phyloP scores from a whole-genome alignment of 2,113 vertebrate genomes.

The Entosphenus tridentatus region DNA sequence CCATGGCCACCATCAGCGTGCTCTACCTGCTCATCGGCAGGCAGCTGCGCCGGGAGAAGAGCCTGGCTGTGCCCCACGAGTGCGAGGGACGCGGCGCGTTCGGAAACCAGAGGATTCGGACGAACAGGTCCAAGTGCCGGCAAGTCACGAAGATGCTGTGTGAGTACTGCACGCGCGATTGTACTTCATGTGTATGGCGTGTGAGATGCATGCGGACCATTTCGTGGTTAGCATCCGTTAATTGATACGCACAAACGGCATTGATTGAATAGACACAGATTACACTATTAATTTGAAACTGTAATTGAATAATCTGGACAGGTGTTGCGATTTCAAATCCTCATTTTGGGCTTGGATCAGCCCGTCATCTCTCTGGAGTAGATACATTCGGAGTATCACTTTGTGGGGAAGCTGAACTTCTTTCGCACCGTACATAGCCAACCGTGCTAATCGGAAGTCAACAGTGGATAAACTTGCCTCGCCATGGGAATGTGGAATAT shows the following conservation, averaged over 20 bases:
- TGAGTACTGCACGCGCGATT: slow-evolving; percentile 24
- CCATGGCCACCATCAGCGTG: slow-evolving; percentile 54
- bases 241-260: background rate
- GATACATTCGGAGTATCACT: too few relatives aligned
- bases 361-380: too few relatives aligned
- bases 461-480: too few relatives aligned
- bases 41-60: slow-evolving; percentile 41
- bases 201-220: background rate
- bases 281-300: slow-evolving; percentile 6
- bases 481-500: too few relatives aligned
- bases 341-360: too few relatives aligned
- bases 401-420: too few relatives aligned
- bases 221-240: background rate
- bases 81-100: slow-evolving; percentile 12
- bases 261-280: background rate
- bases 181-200: background rate
- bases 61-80: slow-evolving; percentile 25
- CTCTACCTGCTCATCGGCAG: slow-evolving; percentile 65
- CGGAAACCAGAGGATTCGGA: slow-evolving; percentile 18
- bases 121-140: slow-evolving; percentile 29
- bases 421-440: too few relatives aligned
- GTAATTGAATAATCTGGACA: background rate
- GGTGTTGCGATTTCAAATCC: too few relatives aligned
- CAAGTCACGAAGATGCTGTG: slow-evolving; percentile 90
- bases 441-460: too few relatives aligned